These are phyloP conservation scores for Pseudococcus viburni DNA, from an alignment of 2,888 invertebrate species.

Conservation along the genomic window DNA sequence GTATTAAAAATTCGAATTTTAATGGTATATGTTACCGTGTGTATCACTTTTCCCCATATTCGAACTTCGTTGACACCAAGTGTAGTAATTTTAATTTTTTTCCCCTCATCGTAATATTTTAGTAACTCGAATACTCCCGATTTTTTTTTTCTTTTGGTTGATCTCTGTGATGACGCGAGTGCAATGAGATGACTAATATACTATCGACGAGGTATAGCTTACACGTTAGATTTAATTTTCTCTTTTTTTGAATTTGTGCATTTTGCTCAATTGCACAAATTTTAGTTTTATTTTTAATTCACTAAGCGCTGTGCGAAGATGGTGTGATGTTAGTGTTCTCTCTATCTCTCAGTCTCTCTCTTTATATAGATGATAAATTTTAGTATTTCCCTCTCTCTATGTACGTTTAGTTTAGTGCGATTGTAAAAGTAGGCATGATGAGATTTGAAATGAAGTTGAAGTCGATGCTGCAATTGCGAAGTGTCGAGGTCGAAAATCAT, in stretches of 20 bases:
- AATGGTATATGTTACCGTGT: constrained; percentile 36
- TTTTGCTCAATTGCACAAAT: constrained; percentile 53
- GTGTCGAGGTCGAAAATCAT: too few species aligned
- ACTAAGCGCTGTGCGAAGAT: constrained; percentile 40
- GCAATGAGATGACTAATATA: constrained; percentile 27
- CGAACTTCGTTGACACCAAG: constrained; percentile 40
- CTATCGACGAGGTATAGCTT: constrained; percentile 3
- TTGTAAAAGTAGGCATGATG: neutral
- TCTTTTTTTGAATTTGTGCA: neutral
- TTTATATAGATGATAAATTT: neutral
- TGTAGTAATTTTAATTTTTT: neutral
- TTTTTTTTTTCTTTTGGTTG: constrained; percentile 27
- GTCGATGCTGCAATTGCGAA: too few species aligned
- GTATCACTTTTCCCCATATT: neutral
- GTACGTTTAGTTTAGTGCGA: neutral
- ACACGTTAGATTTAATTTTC: neutral
- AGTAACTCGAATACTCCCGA: constrained; percentile 18
- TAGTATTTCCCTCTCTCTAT: neutral
- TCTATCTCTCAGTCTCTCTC: neutral
- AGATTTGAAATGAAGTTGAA: too few species aligned
- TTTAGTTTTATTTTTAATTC: neutral
- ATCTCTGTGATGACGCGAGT: constrained; percentile 38
- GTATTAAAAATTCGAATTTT: constrained; percentile 1
- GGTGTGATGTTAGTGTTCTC: constrained; percentile 44
- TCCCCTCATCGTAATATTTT: neutral